phyloP scores from a whole-genome alignment of 2,113 vertebrate genomes.

The Passer montanus region DNA sequence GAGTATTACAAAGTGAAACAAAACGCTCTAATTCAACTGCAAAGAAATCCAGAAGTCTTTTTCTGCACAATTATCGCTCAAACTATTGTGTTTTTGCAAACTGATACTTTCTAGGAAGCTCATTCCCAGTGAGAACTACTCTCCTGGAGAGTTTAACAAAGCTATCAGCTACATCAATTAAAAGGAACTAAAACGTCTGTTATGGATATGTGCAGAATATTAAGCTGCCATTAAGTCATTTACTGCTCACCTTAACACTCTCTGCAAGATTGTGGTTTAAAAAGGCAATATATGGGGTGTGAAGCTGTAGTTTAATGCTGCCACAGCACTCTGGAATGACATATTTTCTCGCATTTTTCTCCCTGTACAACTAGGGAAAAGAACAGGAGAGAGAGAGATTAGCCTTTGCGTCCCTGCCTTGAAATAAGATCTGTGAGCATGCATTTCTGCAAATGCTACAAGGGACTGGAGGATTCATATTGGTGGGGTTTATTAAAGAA shows the following conservation, averaged over 20 bases:
- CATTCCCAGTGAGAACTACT: constrained; percentile 53
- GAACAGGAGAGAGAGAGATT: background rate
- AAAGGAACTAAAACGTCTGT: constrained; percentile 49
- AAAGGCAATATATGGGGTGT: background rate
- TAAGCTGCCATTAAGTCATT: constrained; percentile 23
- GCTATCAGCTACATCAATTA: constrained; percentile 50
- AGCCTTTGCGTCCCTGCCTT: background rate
- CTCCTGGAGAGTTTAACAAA: constrained; percentile 66
- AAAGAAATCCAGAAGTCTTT: constrained; percentile 41
- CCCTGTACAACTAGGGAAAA: background rate
- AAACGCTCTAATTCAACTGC: constrained; percentile 17
- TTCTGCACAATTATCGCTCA: constrained; percentile 21
- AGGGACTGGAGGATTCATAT: background rate
- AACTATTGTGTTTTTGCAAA: constrained; percentile 63
- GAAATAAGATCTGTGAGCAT: background rate
- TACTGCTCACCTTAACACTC: background rate
- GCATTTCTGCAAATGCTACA: background rate
- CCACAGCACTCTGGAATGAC: background rate
- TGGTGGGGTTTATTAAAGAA: background rate
- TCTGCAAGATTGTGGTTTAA: background rate
- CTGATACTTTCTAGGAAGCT: constrained; percentile 62
- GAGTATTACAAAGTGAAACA: constrained; percentile 42
- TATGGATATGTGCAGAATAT: constrained; percentile 29
- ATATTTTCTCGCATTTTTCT: constrained; percentile 39
- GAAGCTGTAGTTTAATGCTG: background rate